These are phyloP conservation scores for Myopa tessellatipennis DNA, from an alignment of 2,888 invertebrate species.

Conservation along the genomic window DNA sequence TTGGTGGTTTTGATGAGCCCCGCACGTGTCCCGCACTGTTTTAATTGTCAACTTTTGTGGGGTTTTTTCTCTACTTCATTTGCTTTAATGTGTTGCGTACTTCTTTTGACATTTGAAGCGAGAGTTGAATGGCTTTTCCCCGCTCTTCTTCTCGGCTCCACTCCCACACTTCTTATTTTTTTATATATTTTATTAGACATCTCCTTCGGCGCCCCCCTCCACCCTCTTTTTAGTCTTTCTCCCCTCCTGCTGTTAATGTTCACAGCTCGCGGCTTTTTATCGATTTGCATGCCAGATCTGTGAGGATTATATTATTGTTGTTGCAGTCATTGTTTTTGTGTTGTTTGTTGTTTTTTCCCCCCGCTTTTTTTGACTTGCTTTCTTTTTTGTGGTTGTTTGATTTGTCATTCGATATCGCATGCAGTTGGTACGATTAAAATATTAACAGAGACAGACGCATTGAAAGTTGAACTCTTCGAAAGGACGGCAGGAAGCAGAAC, in stretches of 20 bases:
- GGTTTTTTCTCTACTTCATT: neutral
- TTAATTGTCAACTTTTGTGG: slow-evolving; percentile 25
- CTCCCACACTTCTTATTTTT: neutral
- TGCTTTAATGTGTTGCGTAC: slow-evolving; percentile 63
- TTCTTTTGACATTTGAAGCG: slow-evolving; percentile 58
- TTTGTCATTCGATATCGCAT: slow-evolving; percentile 59
- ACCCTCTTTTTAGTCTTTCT: neutral
- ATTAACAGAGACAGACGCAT: slow-evolving; percentile 8
- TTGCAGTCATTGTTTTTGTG: neutral
- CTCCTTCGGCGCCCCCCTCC: neutral
- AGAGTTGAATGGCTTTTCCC: neutral
- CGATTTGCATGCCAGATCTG: slow-evolving; percentile 28
- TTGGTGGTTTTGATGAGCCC: neutral
- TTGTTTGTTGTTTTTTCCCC: neutral
- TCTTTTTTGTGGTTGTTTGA: slow-evolving; percentile 53
- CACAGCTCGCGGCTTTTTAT: slow-evolving; percentile 29
- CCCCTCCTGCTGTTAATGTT: slow-evolving; percentile 2
- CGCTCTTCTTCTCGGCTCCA: slow-evolving; percentile 22
- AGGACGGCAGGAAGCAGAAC: neutral
- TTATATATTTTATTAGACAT: neutral
- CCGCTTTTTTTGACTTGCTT: slow-evolving; percentile 1
- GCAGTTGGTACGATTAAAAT: slow-evolving; percentile 47
- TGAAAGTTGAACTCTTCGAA: neutral
- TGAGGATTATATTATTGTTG: neutral
- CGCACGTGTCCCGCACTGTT: slow-evolving; percentile 12